Conservation (phyloP, 2,888 invertebrate species). For the Notocelia uddmanniana region DNA sequence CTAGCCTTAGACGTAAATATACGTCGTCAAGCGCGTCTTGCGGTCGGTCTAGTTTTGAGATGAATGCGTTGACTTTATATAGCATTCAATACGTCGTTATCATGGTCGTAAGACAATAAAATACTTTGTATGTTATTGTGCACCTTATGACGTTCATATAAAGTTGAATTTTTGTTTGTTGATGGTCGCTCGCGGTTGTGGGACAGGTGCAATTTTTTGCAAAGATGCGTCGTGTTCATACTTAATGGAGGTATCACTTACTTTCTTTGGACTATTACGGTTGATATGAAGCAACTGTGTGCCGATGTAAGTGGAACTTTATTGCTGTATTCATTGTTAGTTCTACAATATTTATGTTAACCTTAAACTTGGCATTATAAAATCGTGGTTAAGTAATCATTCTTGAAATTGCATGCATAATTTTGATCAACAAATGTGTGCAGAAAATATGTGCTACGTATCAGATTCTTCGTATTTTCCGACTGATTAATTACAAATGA, state of each 20-base stretch:
- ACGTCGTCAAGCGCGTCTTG: conserved; percentile 5
- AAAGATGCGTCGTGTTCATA: conserved; percentile 7
- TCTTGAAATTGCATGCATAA: no score
- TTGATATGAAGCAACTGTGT: neutral
- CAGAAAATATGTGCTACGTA: no score
- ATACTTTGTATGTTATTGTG: neutral
- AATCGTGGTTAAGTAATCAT: no score
- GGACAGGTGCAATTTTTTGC: conserved; percentile 21
- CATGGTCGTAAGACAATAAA: neutral
- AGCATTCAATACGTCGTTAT: conserved; percentile 8
- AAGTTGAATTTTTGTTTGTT: neutral
- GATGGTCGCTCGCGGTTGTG: conserved; percentile 1
- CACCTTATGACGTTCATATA: neutral
- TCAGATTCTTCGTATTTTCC: no score
- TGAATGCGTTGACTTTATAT: neutral
- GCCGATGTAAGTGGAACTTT: neutral
- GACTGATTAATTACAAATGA: no score
- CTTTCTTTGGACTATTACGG: neutral
- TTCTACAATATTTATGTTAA: no score
- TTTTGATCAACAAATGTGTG: no score
- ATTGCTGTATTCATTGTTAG: neutral
- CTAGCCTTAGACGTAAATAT: neutral
- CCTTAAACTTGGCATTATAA: no score
- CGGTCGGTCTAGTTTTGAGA: neutral
- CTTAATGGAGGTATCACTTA: neutral